phyloP scores from a whole-genome alignment of 2,888 invertebrate genomes.

The Acanthosepion pharaonis region DNA sequence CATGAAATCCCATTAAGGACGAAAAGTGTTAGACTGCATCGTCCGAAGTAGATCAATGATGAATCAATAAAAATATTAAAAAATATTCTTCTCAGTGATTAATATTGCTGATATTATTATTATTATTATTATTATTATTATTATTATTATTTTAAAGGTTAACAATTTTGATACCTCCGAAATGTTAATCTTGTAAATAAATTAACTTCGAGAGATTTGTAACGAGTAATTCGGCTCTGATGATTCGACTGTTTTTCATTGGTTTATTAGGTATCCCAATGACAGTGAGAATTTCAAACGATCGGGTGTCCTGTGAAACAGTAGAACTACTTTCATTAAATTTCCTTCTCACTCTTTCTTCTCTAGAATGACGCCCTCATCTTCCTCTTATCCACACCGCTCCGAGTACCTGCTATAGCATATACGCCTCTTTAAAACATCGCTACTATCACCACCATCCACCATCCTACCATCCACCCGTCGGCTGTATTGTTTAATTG shows the following conservation, averaged over 20 bases:
- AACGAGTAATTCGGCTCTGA: not conserved
- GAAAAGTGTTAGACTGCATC: too few relatives aligned
- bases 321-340: not conserved
- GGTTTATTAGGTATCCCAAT: not conserved
- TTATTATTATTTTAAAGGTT: not conserved
- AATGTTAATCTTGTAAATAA: not conserved
- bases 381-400: not conserved
- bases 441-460: not conserved
- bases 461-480: not conserved
- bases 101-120: too few relatives aligned
- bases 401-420: conserved; percentile 1
- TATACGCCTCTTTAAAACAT: not conserved
- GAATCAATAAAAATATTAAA: not conserved
- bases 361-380: not conserved
- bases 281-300: not conserved
- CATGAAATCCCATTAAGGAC: not conserved
- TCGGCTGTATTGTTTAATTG: conserved; percentile 12
- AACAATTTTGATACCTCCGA: too few relatives aligned
- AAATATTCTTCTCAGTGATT: too few relatives aligned
- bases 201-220: not conserved
- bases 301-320: not conserved
- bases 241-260: not conserved
- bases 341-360: not conserved
- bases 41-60: not conserved
- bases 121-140: not conserved